Evolutionary conservation across 2,113 vertebrate species (phyloP).

Genomic region (Grallaria varia): DNA sequence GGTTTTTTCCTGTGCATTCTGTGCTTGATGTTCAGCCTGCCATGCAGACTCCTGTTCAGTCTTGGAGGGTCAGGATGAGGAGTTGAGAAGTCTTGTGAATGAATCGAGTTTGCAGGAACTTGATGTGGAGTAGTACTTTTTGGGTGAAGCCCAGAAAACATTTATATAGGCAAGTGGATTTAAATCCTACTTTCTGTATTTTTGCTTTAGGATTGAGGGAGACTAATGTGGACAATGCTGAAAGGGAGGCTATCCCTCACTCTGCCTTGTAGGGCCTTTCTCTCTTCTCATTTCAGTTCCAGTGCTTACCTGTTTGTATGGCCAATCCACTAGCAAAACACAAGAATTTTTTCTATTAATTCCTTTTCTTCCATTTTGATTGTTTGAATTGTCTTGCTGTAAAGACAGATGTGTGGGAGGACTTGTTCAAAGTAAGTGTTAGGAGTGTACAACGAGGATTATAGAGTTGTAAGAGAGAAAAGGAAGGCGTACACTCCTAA

Average conservation of each 20-base stretch:
- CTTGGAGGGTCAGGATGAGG: neutral
- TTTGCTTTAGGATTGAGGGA: neutral
- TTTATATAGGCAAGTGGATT: neutral
- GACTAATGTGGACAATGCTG: neutral
- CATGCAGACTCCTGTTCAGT: neutral
- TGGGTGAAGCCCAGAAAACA: neutral
- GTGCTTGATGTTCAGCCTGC: neutral
- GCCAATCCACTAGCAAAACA: neutral
- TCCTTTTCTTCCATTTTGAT: neutral
- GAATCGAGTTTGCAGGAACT: neutral
- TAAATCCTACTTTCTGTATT: neutral
- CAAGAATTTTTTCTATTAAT: neutral
- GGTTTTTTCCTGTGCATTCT: neutral
- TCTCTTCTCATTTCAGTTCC: neutral
- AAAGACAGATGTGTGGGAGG: neutral
- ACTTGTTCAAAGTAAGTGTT: neutral
- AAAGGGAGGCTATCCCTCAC: neutral
- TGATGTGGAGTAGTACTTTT: neutral
- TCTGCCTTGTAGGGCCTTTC: fast-evolving
- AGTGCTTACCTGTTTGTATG: neutral
- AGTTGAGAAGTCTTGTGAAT: neutral
- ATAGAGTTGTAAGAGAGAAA: neutral
- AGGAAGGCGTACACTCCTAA: neutral
- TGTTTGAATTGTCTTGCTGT: neutral
- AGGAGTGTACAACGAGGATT: neutral